Conservation (phyloP, 2,797 vertebrate genomes). For the Saxicola maurus region DNA sequence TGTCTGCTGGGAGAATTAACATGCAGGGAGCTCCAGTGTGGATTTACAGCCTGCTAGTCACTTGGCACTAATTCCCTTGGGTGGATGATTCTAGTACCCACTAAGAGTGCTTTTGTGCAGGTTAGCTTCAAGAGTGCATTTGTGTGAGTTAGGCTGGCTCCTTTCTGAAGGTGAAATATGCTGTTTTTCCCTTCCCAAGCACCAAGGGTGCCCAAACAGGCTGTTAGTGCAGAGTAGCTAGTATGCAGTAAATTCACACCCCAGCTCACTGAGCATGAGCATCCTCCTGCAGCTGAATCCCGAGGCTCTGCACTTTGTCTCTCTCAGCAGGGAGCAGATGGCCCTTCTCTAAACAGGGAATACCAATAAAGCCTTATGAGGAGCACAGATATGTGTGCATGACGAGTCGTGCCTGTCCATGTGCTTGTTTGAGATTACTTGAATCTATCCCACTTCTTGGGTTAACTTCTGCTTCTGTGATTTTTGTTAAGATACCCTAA, state of each 20-base stretch:
- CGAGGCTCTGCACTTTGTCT: conserved; percentile 16
- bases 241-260: conserved; percentile 14
- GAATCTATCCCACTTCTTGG: neutral
- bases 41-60: conserved; percentile 9
- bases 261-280: neutral
- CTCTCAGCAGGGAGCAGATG: conserved; percentile 25
- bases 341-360: neutral
- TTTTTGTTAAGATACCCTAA: neutral
- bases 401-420: neutral
- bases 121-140: neutral
- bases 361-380: neutral
- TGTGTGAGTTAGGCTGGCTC: neutral
- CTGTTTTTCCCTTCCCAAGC: neutral
- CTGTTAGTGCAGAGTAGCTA: neutral
- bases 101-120: neutral
- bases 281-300: neutral
- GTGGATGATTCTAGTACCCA: neutral
- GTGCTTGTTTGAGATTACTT: neutral
- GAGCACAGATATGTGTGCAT: neutral
- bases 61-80: neutral
- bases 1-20: neutral
- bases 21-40: neutral
- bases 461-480: neutral
- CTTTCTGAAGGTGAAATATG: neutral
- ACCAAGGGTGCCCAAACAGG: neutral